These are phyloP conservation scores for Leucopternis melanops DNA, from an alignment of 2,113 vertebrate genomes.

Conservation along the genomic window DNA sequence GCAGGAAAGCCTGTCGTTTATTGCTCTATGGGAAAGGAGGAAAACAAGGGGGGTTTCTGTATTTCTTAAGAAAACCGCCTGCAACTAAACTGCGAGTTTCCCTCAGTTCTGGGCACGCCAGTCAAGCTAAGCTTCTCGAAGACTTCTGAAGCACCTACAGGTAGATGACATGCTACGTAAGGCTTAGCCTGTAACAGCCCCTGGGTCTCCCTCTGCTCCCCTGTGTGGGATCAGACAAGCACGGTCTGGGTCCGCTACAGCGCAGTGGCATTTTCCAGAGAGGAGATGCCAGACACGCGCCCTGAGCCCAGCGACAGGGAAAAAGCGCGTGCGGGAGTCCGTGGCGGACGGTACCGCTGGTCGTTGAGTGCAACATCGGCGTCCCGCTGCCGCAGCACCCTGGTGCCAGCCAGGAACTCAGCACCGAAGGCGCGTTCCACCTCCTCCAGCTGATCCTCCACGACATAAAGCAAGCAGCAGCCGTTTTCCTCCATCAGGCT, in stretches of 20 bases:
- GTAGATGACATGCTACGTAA: fast-evolving
- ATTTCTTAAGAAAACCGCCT: background rate
- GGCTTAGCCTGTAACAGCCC: background rate
- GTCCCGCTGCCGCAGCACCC: constrained; percentile 24
- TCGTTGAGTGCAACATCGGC: constrained; percentile 26
- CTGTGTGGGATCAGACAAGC: fast-evolving
- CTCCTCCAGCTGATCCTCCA: constrained; percentile 39
- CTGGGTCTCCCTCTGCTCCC: background rate
- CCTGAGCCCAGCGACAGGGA: background rate
- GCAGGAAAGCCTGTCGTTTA: no score
- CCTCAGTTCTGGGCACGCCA: fast-evolving
- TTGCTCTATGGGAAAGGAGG: background rate
- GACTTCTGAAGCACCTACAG: background rate
- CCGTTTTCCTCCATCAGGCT: constrained; percentile 23
- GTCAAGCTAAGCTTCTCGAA: background rate
- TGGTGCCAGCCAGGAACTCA: constrained; percentile 7
- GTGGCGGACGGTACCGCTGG: background rate
- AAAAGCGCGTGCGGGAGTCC: background rate
- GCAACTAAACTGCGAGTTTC: background rate
- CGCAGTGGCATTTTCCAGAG: fast-evolving
- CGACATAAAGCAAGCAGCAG: constrained; percentile 29
- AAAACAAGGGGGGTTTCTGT: fast-evolving
- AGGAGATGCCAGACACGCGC: background rate
- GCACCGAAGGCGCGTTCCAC: background rate
- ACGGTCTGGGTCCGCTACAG: fast-evolving